phyloP scores from a whole-genome alignment of 2,888 invertebrate genomes.

The Melanophora roralis region DNA sequence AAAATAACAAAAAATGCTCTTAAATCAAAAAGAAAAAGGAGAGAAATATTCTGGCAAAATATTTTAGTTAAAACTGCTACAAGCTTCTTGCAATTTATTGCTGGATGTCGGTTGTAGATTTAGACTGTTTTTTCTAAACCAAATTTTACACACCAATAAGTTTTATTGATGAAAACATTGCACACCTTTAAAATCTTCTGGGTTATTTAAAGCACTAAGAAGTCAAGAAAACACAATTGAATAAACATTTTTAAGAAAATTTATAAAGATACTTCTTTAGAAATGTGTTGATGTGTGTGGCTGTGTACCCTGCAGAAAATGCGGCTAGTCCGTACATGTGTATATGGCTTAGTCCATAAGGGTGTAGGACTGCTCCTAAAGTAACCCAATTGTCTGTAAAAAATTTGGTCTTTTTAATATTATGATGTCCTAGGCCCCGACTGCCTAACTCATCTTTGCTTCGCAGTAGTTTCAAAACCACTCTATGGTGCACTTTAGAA shows the following conservation, averaged over 20 bases:
- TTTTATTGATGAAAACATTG: constrained; percentile 30
- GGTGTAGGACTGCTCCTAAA: too few species aligned
- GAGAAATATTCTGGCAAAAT: constrained; percentile 22
- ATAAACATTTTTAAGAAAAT: constrained; percentile 9
- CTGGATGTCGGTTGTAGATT: constrained; percentile 1
- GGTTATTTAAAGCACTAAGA: neutral
- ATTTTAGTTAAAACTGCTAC: constrained; percentile 9
- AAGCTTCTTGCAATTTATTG: constrained; percentile 9
- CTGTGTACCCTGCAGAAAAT: too few species aligned
- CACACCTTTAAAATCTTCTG: constrained; percentile 42
- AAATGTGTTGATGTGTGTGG: neutral
- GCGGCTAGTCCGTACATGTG: too few species aligned
- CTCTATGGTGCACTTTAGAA: too few species aligned
- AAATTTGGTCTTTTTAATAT: too few species aligned
- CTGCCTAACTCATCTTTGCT: too few species aligned
- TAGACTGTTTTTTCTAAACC: neutral
- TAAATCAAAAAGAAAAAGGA: neutral
- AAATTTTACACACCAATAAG: constrained; percentile 30
- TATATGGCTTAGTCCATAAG: too few species aligned
- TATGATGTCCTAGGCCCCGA: too few species aligned
- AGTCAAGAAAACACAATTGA: constrained; percentile 3
- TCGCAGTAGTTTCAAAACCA: too few species aligned
- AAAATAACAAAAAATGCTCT: neutral
- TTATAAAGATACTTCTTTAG: neutral
- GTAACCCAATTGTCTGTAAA: too few species aligned